Percentiles rank a stretch among this genome's conserved stretches.
phyloP scores from a whole-genome alignment of 2,797 vertebrate genomes.

The Adelosebastes latens region DNA sequence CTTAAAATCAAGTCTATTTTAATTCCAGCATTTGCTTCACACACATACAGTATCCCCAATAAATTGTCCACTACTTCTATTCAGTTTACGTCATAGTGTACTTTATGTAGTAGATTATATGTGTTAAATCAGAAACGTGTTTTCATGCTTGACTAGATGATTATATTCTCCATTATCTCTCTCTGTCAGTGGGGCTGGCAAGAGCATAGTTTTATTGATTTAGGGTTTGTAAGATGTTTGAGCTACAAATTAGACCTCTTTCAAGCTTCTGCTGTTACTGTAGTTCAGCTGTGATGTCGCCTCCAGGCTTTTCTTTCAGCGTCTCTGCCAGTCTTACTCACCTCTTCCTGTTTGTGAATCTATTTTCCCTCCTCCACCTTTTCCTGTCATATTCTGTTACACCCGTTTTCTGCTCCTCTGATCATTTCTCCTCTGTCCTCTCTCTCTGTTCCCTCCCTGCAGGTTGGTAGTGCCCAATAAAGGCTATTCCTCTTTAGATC shows the following conservation, averaged over 20 bases:
- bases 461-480: conserved; percentile 98
- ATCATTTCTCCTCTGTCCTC: neutral
- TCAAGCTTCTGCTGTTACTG: conserved; percentile 26
- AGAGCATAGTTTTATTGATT: conserved; percentile 38
- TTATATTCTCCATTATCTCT: neutral
- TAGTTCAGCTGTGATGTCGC: conserved; percentile 18
- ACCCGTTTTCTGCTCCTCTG: neutral
- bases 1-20: neutral
- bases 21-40: neutral
- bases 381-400: conserved; percentile 8
- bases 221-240: conserved; percentile 19
- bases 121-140: neutral
- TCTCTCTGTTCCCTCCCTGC: conserved; percentile 19
- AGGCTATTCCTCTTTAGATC: conserved; percentile 97
- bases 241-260: conserved; percentile 29
- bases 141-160: neutral
- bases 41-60: neutral
- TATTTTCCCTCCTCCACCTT: neutral
- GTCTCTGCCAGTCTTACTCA: conserved; percentile 28
- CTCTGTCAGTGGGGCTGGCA: neutral
- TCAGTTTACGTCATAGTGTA: neutral
- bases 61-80: neutral
- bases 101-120: neutral
- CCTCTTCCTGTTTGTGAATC: conserved; percentile 30
- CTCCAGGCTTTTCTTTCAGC: conserved; percentile 28